Conservation (phyloP, 1,140 invertebrate genomes). For the Papilio dardanus region DNA sequence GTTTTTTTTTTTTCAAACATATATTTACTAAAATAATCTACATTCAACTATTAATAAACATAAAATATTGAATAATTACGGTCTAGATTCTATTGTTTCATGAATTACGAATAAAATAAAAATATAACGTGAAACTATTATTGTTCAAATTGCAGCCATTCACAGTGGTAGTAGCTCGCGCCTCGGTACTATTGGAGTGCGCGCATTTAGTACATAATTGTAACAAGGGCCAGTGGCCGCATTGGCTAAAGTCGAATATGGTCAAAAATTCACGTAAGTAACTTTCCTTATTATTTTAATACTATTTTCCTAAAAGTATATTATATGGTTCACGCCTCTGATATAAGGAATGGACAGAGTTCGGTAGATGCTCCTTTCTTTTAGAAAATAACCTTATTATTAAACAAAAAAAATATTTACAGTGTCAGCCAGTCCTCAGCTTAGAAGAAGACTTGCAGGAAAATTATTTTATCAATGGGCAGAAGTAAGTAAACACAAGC, state of each 20-base stretch:
- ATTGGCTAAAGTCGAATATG: constrained; percentile 74
- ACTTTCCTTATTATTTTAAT: too few species aligned
- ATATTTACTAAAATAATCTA: too few species aligned
- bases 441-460: constrained; percentile 89
- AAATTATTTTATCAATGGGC: constrained; percentile 99
- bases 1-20: too few species aligned
- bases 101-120: neutral
- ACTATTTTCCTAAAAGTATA: too few species aligned
- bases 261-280: constrained; percentile 68
- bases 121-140: neutral
- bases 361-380: neutral
- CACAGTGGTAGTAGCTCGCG: constrained; percentile 95
- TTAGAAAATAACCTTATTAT: neutral
- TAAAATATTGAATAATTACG: neutral
- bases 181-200: constrained; percentile 96
- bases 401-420: constrained; percentile 42
- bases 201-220: constrained; percentile 98
- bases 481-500: constrained; percentile 87
- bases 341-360: neutral
- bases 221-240: constrained; percentile 98
- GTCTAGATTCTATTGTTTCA: neutral
- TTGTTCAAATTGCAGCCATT: constrained; percentile 87
- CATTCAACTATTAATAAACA: neutral
- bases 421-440: constrained; percentile 75
- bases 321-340: too few species aligned